Evolutionary conservation across 1,140 invertebrate genomes (phyloP), one percentile per base, ranked within the genome.

Genomic region (Drosophila erecta): DNA sequence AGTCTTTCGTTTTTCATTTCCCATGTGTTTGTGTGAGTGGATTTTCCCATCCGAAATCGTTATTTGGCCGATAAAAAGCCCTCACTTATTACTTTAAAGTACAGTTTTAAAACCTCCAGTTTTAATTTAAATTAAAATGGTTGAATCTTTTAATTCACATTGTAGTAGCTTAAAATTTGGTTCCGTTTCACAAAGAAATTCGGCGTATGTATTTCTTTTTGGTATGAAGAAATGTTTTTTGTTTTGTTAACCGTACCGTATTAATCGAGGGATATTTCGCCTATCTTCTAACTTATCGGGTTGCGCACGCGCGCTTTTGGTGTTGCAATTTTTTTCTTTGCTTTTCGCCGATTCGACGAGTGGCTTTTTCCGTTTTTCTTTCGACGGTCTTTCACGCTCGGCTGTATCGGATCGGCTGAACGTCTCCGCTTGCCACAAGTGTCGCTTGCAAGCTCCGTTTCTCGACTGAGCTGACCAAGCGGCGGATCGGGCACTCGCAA

Each of bases 371-470:
- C 46, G 67, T 50, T 65, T 55, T 79, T 79, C 76, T 62, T 70
- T 64, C 17, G 22, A 51, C 51, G 49, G 58, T 72, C 55, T 55
- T 40, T 49, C 54, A 46, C 22, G 30, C 27, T 30, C 27, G 27
- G 7, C 30, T 30, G 8, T 30, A 30, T 30, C 30, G 30, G 58
- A 49, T 86, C 43, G 43, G 20, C 43, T 46, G 17, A 46, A 46
- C 43, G 3, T 12, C 47, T 50, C 74, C 81, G 84, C 83, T 81
- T 78, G 53, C 76, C 57, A 62, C 80, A 90, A 89, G 85, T 89
- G 76, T 78, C 77, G 79, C 69, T 81, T 70, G 76, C 84, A 81
- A 89, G 85, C 84, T 89, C 51, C 84, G 84, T 80, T 84, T 78
- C 50, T 73, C 80, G 85, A 89, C 84, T 89, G 84, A 87, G 66